phyloP scores from a whole-genome alignment of 2,797 vertebrate species.

The Enteromius treurensis region DNA sequence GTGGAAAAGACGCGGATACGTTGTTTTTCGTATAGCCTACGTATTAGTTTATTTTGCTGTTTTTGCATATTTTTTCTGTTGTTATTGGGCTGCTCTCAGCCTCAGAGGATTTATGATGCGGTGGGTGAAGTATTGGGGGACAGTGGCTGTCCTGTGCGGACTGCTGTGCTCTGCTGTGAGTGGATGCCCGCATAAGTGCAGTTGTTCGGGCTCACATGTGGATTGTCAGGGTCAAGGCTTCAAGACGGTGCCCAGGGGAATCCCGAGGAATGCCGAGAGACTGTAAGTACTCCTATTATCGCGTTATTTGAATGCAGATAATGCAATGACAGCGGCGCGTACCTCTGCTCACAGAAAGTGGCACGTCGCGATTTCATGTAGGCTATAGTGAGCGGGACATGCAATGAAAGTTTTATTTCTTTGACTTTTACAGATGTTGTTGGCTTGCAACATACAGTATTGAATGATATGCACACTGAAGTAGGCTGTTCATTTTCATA shows the following conservation, averaged over 20 bases:
- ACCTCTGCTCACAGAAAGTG: neutral
- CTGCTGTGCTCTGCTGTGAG: conserved; percentile 71
- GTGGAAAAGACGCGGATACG: conserved; percentile 35
- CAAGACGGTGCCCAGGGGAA: conserved; percentile 87
- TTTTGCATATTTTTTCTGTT: conserved; percentile 32
- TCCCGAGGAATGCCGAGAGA: conserved; percentile 93
- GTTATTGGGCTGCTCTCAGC: conserved; percentile 53
- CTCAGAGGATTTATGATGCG: conserved; percentile 63
- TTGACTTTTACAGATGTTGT: neutral
- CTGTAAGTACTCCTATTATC: conserved; percentile 84
- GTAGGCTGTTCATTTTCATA: neutral
- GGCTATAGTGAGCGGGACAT: neutral
- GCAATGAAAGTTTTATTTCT: neutral
- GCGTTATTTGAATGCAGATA: neutral
- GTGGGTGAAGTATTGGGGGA: conserved; percentile 64
- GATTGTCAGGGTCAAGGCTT: conserved; percentile 95
- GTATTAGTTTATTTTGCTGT: neutral
- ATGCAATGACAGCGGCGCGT: conserved; percentile 12
- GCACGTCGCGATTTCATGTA: neutral
- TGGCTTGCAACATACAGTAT: neutral
- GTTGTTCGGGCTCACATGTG: conserved; percentile 94
- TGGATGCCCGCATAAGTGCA: conserved; percentile 95
- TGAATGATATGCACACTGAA: neutral
- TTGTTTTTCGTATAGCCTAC: neutral
- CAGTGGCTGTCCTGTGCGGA: conserved; percentile 66